Evolutionary conservation across 2,888 invertebrate species (phyloP).

Genomic region (Vanessa cardui): DNA sequence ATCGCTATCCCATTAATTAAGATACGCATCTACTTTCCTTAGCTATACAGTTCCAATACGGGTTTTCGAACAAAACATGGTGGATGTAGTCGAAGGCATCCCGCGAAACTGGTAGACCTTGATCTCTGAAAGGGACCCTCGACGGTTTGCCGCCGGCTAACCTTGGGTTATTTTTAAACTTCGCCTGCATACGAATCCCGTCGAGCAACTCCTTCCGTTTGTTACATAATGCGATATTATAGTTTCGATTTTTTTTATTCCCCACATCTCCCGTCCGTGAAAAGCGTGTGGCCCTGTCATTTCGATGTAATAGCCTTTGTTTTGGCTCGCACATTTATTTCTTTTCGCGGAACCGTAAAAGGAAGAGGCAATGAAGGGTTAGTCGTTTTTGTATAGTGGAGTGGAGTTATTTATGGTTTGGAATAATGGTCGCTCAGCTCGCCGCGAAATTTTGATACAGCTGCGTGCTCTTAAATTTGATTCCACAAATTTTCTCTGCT

Average conservation of each 20-base stretch:
- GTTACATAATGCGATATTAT: slow-evolving; percentile 81
- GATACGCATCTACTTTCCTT: slow-evolving; percentile 39
- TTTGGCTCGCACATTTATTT: slow-evolving; percentile 78
- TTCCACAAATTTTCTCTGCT: slow-evolving; percentile 33
- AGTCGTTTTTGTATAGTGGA: slow-evolving; percentile 69
- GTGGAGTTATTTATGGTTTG: slow-evolving; percentile 74
- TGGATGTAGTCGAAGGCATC: slow-evolving; percentile 65
- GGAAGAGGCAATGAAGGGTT: slow-evolving; percentile 82
- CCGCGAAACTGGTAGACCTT: slow-evolving; percentile 78
- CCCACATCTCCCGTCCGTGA: slow-evolving; percentile 52
- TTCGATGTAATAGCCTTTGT: slow-evolving; percentile 78
- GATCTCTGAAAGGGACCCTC: slow-evolving; percentile 79
- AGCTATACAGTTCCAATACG: slow-evolving; percentile 44
- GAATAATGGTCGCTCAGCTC: slow-evolving; percentile 69
- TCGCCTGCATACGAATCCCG: slow-evolving; percentile 75
- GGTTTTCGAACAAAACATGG: slow-evolving; percentile 54
- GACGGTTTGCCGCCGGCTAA: slow-evolving; percentile 64
- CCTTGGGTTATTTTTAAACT: slow-evolving; percentile 82
- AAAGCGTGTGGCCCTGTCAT: slow-evolving; percentile 80
- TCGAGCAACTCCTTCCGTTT: slow-evolving; percentile 77
- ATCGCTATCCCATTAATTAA: slow-evolving; percentile 34
- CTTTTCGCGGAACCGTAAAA: slow-evolving; percentile 80
- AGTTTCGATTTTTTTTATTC: slow-evolving; percentile 68
- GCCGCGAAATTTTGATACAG: slow-evolving; percentile 64
- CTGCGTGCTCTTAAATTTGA: slow-evolving; percentile 56